phyloP scores from a whole-genome alignment of 2,113 vertebrate species.

The Caretta caretta region DNA sequence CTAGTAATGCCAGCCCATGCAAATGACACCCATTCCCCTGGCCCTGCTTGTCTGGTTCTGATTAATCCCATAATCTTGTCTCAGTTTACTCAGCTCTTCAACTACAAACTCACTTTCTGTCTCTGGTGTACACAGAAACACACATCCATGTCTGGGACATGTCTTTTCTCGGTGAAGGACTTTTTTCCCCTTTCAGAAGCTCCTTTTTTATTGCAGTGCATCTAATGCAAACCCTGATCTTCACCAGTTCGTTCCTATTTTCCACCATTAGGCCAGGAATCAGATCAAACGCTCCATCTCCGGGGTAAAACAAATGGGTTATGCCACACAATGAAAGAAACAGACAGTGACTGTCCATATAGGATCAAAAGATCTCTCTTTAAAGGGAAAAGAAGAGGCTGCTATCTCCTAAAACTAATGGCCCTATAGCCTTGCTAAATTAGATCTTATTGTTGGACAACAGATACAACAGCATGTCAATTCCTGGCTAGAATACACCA shows the following conservation, averaged over 20 bases:
- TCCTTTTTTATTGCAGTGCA: not conserved
- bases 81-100: accelerated
- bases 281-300: not conserved
- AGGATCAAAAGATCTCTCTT: not conserved
- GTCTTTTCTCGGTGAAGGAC: not conserved
- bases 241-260: not conserved
- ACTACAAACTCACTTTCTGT: not conserved
- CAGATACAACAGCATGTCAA: conserved; percentile 10
- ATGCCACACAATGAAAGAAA: not conserved
- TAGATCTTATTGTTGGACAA: not conserved
- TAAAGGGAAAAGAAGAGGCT: not conserved
- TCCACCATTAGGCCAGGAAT: not conserved
- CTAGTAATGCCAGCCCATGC: not conserved
- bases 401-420: not conserved
- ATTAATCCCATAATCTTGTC: not conserved
- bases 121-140: not conserved
- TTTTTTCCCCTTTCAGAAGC: not conserved
- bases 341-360: accelerated
- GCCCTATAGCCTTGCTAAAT: not conserved
- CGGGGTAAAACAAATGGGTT: not conserved
- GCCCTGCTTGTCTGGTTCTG: not conserved
- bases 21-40: not conserved
- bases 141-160: not conserved
- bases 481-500: conserved; percentile 9
- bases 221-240: not conserved